Evolutionary conservation across 2,888 invertebrate species (phyloP), one percentile per base, ranked within the genome.

Genomic region (Caenorhabditis sp.): DNA sequence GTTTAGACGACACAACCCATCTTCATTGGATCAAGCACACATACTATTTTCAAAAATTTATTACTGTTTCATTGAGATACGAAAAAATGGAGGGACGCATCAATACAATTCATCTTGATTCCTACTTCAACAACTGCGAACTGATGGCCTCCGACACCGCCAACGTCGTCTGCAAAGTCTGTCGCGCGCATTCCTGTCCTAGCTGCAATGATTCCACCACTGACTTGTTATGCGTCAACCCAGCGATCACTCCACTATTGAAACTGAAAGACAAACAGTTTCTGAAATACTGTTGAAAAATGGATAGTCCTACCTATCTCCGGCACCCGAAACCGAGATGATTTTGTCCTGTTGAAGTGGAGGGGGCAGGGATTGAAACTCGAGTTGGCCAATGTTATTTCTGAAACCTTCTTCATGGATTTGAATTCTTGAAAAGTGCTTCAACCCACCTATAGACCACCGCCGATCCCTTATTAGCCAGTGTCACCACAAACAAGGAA

Each of bases 271-370:
- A 28, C 51, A 10, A 5, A 8, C 2, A 51, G 2, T 5, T 51
- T 22, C 0, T 1, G 10, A 58, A 24, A 5, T 14, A 22, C 26
- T 0, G 35, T 16, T 14, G n/a, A 6, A 0, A 16, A 28, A 41
- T 3, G 19, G 10, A 3, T n/a, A 5, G 12, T 51, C 24, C 44
- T 28, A 86, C 87, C 86, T 84, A 73, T 91, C 91, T 0, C 91
- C 91, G 16, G 91, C 90, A 19, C 91, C 91, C 3, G 91, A 91
- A 54, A 87, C 91, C 0, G 90, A 91, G 19, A 90, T 86, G 51
- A 91, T 68, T 12, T 85, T 66, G 19, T 72, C 66, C 49, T 63
- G 73, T 58, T 72, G 61, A 38, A 69, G 54, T 16, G 85, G 80
- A 7, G 82, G 56, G n/a, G 72, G 66, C 0, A 80, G 47, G 0